Percentiles rank a stretch among this genome's conserved stretches.
These are phyloP conservation scores for Temnopleurus reevesii DNA, from an alignment of 53 echinoderm and acorn worm genomes.

Conservation along the genomic window DNA sequence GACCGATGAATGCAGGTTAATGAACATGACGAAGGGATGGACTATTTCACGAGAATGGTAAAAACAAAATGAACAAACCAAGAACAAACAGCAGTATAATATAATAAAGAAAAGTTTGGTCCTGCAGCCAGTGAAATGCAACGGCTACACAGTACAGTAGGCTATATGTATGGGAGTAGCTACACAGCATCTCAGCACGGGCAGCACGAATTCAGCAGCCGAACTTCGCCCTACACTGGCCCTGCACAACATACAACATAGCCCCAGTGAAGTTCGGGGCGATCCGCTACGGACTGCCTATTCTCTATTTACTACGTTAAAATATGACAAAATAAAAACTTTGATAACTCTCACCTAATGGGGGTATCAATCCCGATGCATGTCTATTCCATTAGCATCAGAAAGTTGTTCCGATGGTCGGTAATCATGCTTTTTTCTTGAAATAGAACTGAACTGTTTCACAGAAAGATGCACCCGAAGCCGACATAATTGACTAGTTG, in stretches of 20 bases:
- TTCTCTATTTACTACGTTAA: not conserved
- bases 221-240: not conserved
- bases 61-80: too few relatives aligned
- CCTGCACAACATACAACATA: not conserved
- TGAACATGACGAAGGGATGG: too few relatives aligned
- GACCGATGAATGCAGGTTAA: too few relatives aligned
- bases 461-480: not conserved
- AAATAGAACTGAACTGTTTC: slow-evolving; percentile 6
- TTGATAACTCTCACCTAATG: not conserved
- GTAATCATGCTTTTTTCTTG: slow-evolving; percentile 13
- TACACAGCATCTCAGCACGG: too few relatives aligned
- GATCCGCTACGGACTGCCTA: not conserved
- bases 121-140: too few relatives aligned
- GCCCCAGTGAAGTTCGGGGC: not conserved
- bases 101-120: too few relatives aligned
- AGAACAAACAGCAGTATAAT: too few relatives aligned
- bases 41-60: too few relatives aligned
- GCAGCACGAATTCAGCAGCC: not conserved
- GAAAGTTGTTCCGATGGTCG: not conserved
- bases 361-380: not conserved
- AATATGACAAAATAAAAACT: not conserved
- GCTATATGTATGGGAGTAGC: too few relatives aligned
- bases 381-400: not conserved
- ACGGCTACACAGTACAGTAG: too few relatives aligned
- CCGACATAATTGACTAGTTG: slow-evolving; percentile 32